Evolutionary conservation across 1,140 invertebrate species (phyloP).

Genomic region (Neodiprion virginianus): DNA sequence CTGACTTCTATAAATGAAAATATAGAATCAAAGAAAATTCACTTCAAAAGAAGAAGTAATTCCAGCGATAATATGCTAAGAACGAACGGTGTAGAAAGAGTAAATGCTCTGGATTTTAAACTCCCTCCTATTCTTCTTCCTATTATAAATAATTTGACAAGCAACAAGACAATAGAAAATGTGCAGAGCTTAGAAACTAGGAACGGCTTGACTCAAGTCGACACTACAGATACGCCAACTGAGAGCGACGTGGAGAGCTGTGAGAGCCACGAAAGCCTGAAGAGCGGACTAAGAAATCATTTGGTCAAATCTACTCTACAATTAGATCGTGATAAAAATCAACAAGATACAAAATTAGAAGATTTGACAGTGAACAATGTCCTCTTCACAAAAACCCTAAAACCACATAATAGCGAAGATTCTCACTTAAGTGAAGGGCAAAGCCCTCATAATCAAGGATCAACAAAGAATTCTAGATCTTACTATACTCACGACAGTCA

Average conservation of each 20-base stretch:
- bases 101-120: constrained; percentile 56
- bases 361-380: not conserved
- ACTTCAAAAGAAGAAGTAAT: constrained; percentile 47
- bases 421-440: not conserved
- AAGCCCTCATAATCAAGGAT: not conserved
- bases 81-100: constrained; percentile 36
- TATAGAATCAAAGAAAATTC: constrained; percentile 46
- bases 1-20: constrained; percentile 53
- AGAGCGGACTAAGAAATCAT: constrained; percentile 41
- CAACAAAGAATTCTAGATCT: constrained; percentile 11
- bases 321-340: constrained; percentile 30
- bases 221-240: constrained; percentile 27
- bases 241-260: constrained; percentile 47
- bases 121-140: constrained; percentile 75
- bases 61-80: constrained; percentile 46
- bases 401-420: not conserved
- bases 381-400: not conserved
- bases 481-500: constrained; percentile 19
- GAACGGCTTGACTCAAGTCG: constrained; percentile 29
- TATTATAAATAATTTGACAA: constrained; percentile 61
- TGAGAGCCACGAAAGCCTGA: constrained; percentile 48
- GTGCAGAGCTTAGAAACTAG: constrained; percentile 36
- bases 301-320: constrained; percentile 35
- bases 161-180: constrained; percentile 61
- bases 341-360: not conserved